Conservation (phyloP, 2,797 vertebrate species). For the Zalophus californianus region DNA sequence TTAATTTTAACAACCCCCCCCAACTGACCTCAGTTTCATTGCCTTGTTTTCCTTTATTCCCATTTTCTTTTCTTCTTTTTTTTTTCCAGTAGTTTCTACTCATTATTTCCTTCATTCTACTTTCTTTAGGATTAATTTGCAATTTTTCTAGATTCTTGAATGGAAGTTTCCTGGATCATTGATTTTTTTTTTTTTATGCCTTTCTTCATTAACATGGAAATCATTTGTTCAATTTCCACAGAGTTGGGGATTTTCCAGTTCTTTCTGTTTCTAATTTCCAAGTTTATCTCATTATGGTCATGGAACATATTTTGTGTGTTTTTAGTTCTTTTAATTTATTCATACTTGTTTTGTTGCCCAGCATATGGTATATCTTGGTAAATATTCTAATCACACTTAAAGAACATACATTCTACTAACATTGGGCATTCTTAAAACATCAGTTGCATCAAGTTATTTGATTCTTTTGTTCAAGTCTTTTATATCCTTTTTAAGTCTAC, state of each 20-base stretch:
- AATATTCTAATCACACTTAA: neutral
- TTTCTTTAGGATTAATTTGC: neutral
- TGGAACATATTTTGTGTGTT: neutral
- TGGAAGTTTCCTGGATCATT: neutral
- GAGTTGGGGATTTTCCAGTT: constrained; percentile 31
- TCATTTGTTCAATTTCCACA: constrained; percentile 2
- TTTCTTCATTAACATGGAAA: neutral
- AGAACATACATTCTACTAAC: constrained; percentile 23
- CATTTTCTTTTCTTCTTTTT: neutral
- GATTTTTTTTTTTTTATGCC: neutral
- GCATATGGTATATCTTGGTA: neutral
- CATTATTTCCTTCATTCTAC: neutral
- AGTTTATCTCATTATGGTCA: neutral
- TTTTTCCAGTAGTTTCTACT: neutral
- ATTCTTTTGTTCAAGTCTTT: constrained; percentile 35
- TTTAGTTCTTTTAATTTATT: constrained; percentile 51
- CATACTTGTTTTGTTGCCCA: constrained; percentile 1
- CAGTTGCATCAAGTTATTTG: neutral
- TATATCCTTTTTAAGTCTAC: constrained; percentile 35
- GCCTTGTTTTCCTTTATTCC: neutral
- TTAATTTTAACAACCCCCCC: neutral
- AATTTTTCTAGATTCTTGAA: neutral
- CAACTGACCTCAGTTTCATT: neutral
- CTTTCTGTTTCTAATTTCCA: constrained; percentile 11
- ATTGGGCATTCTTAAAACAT: neutral